Evolutionary conservation across 2,113 vertebrate species (phyloP).

Genomic region (Ochotona princeps): DNA sequence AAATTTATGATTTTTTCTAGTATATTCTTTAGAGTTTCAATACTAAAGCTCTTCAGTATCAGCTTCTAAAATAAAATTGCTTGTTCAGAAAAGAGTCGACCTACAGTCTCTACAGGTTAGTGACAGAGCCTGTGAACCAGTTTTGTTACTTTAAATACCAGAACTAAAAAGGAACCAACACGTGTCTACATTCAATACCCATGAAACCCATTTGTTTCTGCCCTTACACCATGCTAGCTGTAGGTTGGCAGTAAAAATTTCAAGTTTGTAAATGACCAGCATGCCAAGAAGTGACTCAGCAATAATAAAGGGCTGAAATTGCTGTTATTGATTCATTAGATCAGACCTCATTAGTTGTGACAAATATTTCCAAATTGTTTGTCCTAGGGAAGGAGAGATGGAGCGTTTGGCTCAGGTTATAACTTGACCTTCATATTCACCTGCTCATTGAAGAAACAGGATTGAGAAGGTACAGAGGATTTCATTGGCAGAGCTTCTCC

Average conservation of each 20-base stretch:
- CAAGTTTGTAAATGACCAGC: conserved; percentile 77
- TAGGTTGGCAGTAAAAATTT: conserved; percentile 57
- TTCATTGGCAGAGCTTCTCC: neutral
- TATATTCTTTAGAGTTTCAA: too few relatives aligned
- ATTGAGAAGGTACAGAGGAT: fast-evolving
- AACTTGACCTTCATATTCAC: neutral
- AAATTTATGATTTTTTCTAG: too few relatives aligned
- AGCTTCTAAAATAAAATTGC: too few relatives aligned
- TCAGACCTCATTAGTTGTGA: conserved; percentile 39
- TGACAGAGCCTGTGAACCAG: neutral
- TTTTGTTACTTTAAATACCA: neutral
- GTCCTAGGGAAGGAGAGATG: neutral
- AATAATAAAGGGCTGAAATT: conserved; percentile 78
- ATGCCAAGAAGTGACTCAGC: conserved; percentile 82
- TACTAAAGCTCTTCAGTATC: too few relatives aligned
- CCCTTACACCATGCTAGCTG: neutral
- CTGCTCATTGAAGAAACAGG: neutral
- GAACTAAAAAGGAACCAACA: neutral
- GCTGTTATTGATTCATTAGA: conserved; percentile 11
- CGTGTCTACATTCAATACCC: fast-evolving
- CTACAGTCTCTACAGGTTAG: neutral
- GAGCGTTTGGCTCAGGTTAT: neutral
- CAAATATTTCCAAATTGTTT: neutral
- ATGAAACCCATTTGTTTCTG: neutral
- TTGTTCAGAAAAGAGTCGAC: too few relatives aligned